Conservation (phyloP, 1,140 invertebrate species). For the Anoplophora glabripennis region DNA sequence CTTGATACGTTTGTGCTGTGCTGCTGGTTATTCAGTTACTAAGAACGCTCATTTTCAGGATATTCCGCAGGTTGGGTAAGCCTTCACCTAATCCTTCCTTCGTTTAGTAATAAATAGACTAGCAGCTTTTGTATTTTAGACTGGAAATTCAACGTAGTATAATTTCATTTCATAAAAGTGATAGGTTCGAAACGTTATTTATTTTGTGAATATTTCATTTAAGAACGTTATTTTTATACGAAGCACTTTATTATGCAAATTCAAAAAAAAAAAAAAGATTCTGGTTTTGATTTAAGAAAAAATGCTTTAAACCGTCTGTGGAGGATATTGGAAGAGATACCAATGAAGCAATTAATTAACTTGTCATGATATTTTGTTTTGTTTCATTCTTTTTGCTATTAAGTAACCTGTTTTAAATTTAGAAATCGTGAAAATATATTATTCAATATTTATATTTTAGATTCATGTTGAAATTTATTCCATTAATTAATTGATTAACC, state of each 20-base stretch:
- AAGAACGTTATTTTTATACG: slow-evolving; percentile 35
- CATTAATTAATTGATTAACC: neutral
- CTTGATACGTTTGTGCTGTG: neutral
- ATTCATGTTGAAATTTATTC: slow-evolving; percentile 1
- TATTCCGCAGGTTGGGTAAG: slow-evolving; percentile 7
- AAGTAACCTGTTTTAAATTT: slow-evolving; percentile 36
- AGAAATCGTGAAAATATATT: slow-evolving; percentile 15
- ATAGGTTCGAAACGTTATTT: slow-evolving; percentile 27
- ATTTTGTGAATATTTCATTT: slow-evolving; percentile 12
- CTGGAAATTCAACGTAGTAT: slow-evolving; percentile 31
- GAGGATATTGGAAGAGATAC: neutral
- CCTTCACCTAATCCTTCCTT: neutral
- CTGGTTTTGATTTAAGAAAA: slow-evolving; percentile 7
- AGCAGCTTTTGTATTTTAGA: slow-evolving; percentile 39
- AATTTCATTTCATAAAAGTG: slow-evolving; percentile 26
- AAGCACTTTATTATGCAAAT: slow-evolving; percentile 5
- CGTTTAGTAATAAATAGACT: slow-evolving; percentile 22
- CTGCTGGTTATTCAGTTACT: slow-evolving; percentile 10
- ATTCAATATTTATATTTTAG: slow-evolving; percentile 3
- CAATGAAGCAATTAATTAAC: slow-evolving; percentile 8
- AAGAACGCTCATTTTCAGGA: slow-evolving; percentile 18
- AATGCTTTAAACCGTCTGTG: neutral
- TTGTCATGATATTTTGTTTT: slow-evolving; percentile 8
- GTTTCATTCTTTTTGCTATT: slow-evolving; percentile 16
- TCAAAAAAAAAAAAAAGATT: neutral